Conservation (phyloP, 92 coral and sea anemone genomes). For the Virgularia gustaviana region DNA sequence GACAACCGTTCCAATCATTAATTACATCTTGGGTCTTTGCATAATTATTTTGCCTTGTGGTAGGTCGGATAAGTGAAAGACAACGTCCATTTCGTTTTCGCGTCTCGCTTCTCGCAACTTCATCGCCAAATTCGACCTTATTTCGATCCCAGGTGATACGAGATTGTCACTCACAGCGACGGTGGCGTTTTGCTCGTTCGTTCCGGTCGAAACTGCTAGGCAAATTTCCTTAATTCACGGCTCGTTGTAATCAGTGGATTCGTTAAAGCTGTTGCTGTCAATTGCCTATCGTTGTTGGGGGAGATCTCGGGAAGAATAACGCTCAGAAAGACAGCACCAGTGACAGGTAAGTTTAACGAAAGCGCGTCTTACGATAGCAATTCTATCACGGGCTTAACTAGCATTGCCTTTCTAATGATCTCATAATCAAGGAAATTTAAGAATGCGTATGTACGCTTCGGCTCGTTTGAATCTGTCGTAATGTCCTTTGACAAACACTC, state of each 20-base stretch:
- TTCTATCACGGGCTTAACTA: too few relatives aligned
- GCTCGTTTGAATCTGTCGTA: background rate
- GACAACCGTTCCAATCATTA: slow-evolving; percentile 43
- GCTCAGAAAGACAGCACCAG: too few relatives aligned
- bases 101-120: background rate
- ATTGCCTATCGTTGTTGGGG: background rate
- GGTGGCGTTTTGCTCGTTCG: too few relatives aligned
- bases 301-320: too few relatives aligned
- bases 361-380: background rate
- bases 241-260: slow-evolving; percentile 28
- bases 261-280: slow-evolving; percentile 22
- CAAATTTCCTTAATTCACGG: slow-evolving; percentile 39
- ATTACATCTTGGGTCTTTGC: slow-evolving; percentile 34
- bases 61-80: background rate
- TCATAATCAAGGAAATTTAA: slow-evolving; percentile 21
- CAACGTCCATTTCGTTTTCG: background rate
- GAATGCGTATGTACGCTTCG: background rate
- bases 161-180: too few relatives aligned
- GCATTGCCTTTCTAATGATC: too few relatives aligned
- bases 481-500: background rate
- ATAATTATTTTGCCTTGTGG: slow-evolving; percentile 41
- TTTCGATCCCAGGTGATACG: background rate
- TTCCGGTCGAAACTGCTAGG: too few relatives aligned
- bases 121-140: background rate
- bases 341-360: slow-evolving; percentile 24